phyloP scores from a whole-genome alignment of 2,888 invertebrate species.

The Rotaria socialis region DNA sequence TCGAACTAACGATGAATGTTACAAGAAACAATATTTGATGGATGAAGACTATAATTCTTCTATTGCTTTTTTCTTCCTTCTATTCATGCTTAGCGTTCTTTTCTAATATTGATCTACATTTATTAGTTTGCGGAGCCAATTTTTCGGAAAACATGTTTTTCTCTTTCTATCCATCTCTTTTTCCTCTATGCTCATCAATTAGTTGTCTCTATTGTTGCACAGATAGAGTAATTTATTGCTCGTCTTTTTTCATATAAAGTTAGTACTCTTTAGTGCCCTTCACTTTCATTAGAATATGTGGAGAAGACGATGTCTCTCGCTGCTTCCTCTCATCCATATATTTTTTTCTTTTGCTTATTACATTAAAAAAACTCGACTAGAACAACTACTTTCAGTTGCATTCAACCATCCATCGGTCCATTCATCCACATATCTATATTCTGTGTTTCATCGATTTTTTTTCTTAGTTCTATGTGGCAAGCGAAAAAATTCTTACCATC shows the following conservation, averaged over 20 bases:
- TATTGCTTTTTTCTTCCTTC: background rate
- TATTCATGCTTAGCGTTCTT: too few relatives aligned
- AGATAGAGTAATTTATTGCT: background rate
- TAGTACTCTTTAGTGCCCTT: background rate
- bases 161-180: background rate
- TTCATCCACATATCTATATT: background rate
- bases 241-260: background rate
- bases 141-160: background rate
- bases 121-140: background rate
- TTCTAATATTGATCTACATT: background rate
- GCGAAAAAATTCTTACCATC: constrained; percentile 8
- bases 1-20: background rate
- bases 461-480: background rate
- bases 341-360: background rate
- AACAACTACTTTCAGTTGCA: background rate
- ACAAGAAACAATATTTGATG: background rate
- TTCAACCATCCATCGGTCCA: background rate
- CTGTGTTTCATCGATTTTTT: background rate
- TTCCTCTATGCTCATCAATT: background rate
- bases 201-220: background rate
- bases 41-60: background rate
- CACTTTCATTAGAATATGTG: background rate
- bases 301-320: background rate
- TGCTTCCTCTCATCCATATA: background rate
- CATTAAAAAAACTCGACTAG: background rate